These are phyloP conservation scores for Acanthornis magna DNA, from an alignment of 2,797 vertebrate species.

Conservation along the genomic window DNA sequence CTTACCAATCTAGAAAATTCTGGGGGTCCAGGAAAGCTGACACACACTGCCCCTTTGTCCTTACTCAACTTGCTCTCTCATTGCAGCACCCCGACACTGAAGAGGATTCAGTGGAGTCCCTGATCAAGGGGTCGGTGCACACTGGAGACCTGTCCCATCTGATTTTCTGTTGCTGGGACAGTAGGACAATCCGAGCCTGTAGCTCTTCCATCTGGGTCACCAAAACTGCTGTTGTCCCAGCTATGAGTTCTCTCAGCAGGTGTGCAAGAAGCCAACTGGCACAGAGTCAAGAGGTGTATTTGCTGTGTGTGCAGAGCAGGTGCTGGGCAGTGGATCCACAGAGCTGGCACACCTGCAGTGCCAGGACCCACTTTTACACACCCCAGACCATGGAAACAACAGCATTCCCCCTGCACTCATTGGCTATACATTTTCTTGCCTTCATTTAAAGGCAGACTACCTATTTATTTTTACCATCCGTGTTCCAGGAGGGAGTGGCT, in stretches of 20 bases:
- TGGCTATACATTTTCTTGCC: neutral
- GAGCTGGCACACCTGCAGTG: neutral
- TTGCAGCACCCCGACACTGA: rapidly evolving
- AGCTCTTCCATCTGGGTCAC: neutral
- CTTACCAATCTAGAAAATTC: neutral
- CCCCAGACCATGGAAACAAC: neutral
- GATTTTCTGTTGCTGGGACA: rapidly evolving
- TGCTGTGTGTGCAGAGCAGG: neutral
- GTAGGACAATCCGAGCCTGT: rapidly evolving
- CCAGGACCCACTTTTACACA: neutral
- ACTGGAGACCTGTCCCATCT: neutral
- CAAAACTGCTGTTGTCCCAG: neutral
- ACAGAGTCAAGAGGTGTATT: neutral
- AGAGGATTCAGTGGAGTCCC: neutral
- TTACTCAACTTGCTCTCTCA: neutral
- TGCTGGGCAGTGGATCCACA: neutral
- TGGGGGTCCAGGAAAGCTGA: neutral
- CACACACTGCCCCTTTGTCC: neutral
- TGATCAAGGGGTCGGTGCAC: rapidly evolving
- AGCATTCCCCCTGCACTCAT: too few relatives aligned
- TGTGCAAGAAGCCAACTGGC: neutral
- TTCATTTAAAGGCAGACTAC: neutral
- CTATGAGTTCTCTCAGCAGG: neutral
- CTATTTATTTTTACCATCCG: neutral
- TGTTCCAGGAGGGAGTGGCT: neutral